phyloP scores from a whole-genome alignment of 1,140 invertebrate genomes.

The Orussus abietinus region DNA sequence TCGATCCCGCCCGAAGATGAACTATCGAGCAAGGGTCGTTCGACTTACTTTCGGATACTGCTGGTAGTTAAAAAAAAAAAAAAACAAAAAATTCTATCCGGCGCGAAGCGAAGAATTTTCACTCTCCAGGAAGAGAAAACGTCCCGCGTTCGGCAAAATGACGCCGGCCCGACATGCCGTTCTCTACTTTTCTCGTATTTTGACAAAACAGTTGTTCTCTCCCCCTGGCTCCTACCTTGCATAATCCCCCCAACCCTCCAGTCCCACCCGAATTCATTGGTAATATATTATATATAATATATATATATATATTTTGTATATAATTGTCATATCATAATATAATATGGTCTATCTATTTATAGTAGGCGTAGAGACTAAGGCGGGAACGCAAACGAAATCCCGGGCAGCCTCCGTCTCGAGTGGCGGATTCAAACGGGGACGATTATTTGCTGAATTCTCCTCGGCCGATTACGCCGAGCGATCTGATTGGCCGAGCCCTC shows the following conservation, averaged over 20 bases:
- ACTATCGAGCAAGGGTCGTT: too few species aligned
- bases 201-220: slow-evolving; percentile 18
- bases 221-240: background rate
- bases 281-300: slow-evolving; percentile 13
- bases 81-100: too few species aligned
- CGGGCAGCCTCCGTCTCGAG: slow-evolving; percentile 13
- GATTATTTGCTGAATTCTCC: background rate
- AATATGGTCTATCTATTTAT: slow-evolving; percentile 23
- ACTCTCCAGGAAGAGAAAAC: too few species aligned
- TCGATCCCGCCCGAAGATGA: too few species aligned
- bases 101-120: too few species aligned
- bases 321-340: slow-evolving; percentile 22
- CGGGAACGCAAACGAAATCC: slow-evolving; percentile 20
- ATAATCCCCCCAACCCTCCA: slow-evolving; percentile 6
- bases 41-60: too few species aligned
- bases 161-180: too few species aligned
- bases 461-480: too few species aligned
- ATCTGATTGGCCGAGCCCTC: too few species aligned
- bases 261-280: slow-evolving; percentile 8
- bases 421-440: background rate
- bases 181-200: slow-evolving; percentile 19
- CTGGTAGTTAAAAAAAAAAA: too few species aligned
- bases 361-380: slow-evolving; percentile 19
- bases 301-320: slow-evolving; percentile 17
- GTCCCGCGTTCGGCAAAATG: too few species aligned